These are phyloP conservation scores for Trichonephila clavipes DNA, from an alignment of 1,140 invertebrate genomes.

Conservation along the genomic window DNA sequence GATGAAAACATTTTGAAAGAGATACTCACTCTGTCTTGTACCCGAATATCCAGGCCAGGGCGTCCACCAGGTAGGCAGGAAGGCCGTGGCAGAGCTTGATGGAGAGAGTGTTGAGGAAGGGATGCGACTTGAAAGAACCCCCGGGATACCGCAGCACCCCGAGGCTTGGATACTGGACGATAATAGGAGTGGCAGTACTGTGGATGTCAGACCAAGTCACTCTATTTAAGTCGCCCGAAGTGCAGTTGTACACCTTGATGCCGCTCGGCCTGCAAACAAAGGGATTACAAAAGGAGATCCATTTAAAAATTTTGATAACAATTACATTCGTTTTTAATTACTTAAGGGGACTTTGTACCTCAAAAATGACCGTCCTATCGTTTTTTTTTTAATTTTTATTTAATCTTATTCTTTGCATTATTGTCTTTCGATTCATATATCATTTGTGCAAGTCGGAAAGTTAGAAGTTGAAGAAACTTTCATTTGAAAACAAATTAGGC, in stretches of 20 bases:
- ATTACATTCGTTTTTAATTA: too few species aligned
- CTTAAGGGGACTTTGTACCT: too few species aligned
- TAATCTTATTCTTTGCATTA: too few species aligned
- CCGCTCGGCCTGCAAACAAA: conserved; percentile 18
- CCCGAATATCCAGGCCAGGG: conserved; percentile 86
- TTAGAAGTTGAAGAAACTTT: too few species aligned
- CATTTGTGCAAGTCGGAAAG: too few species aligned
- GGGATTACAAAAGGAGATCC: too few species aligned
- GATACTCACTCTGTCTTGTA: conserved; percentile 89
- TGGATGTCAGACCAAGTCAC: conserved; percentile 88
- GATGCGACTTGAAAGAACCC: conserved; percentile 85
- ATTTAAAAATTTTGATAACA: too few species aligned
- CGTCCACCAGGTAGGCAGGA: conserved; percentile 90
- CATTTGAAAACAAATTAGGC: too few species aligned
- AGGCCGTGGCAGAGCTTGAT: conserved; percentile 92
- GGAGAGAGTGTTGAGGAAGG: conserved; percentile 88
- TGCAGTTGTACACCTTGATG: conserved; percentile 93
- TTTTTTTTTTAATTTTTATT: too few species aligned
- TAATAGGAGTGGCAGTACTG: conserved; percentile 76
- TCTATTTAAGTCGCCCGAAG: conserved; percentile 92
- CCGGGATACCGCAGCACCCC: conserved; percentile 78
- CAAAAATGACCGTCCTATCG: too few species aligned
- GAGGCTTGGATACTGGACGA: conserved; percentile 74
- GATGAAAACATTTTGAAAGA: not conserved
- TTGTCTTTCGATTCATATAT: too few species aligned